These are phyloP conservation scores for Muschampia plurimacula DNA, from an alignment of 2,888 invertebrate genomes.

Conservation along the genomic window DNA sequence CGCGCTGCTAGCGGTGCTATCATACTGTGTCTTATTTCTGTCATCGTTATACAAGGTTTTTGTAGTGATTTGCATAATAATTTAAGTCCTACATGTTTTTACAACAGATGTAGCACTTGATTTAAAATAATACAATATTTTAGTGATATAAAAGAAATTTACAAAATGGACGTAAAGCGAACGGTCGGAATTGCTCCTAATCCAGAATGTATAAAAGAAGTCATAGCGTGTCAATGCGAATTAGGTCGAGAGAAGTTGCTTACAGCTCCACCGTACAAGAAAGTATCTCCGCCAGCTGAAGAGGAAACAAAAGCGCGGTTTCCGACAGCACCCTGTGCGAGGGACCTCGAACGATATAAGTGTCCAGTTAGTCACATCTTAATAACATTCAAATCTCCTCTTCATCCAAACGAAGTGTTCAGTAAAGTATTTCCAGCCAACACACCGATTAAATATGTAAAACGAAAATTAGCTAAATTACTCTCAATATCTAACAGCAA, in stretches of 20 bases:
- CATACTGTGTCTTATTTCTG: constrained; percentile 34
- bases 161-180: constrained; percentile 53
- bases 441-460: constrained; percentile 73
- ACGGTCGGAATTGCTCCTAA: constrained; percentile 63
- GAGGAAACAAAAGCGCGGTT: constrained; percentile 63
- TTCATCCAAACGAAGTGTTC: constrained; percentile 70
- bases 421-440: constrained; percentile 77
- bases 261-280: constrained; percentile 74
- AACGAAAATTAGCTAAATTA: constrained; percentile 76
- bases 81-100: constrained; percentile 42
- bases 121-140: constrained; percentile 28
- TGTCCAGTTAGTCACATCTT: constrained; percentile 75
- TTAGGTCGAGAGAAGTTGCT: constrained; percentile 77
- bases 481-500: constrained; percentile 70
- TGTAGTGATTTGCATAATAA: constrained; percentile 23
- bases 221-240: constrained; percentile 73
- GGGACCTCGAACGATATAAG: constrained; percentile 67
- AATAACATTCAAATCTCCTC: constrained; percentile 73
- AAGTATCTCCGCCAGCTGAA: constrained; percentile 50
- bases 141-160: constrained; percentile 32
- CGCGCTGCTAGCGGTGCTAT: too few species aligned
- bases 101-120: constrained; percentile 29
- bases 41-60: constrained; percentile 43
- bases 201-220: constrained; percentile 59
- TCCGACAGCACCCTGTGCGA: constrained; percentile 69